These are phyloP conservation scores for Ambastaia sidthimunki DNA, from an alignment of 2,797 vertebrate species.

Conservation along the genomic window DNA sequence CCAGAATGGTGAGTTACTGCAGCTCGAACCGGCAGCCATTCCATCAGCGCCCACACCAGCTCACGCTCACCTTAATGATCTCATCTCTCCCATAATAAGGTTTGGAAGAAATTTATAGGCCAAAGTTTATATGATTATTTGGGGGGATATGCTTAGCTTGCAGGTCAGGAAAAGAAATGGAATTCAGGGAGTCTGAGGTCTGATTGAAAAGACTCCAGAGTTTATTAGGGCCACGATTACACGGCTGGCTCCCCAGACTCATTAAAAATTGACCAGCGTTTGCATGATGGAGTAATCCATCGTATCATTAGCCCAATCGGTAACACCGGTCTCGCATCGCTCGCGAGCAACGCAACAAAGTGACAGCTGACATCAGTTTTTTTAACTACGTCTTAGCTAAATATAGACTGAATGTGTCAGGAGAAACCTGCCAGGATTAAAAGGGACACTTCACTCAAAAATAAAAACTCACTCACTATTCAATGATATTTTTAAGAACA, in stretches of 20 bases:
- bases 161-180: constrained; percentile 57
- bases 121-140: constrained; percentile 73
- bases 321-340: constrained; percentile 41
- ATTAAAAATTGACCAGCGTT: constrained; percentile 48
- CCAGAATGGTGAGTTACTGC: constrained; percentile 75
- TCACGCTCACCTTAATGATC: constrained; percentile 68
- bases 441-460: background rate
- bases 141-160: constrained; percentile 74
- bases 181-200: constrained; percentile 20
- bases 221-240: constrained; percentile 38
- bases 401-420: background rate
- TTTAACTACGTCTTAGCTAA: background rate
- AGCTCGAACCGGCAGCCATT: constrained; percentile 76
- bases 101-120: constrained; percentile 73
- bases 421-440: background rate
- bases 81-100: constrained; percentile 70
- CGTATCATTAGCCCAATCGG: constrained; percentile 36
- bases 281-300: constrained; percentile 42
- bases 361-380: constrained; percentile 44
- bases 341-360: constrained; percentile 23
- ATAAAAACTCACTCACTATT: too few relatives aligned
- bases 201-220: constrained; percentile 26
- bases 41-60: constrained; percentile 70
- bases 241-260: constrained; percentile 32
- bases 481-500: background rate